phyloP scores from a whole-genome alignment of 2,888 invertebrate genomes.

The Drosophila diplacantha region DNA sequence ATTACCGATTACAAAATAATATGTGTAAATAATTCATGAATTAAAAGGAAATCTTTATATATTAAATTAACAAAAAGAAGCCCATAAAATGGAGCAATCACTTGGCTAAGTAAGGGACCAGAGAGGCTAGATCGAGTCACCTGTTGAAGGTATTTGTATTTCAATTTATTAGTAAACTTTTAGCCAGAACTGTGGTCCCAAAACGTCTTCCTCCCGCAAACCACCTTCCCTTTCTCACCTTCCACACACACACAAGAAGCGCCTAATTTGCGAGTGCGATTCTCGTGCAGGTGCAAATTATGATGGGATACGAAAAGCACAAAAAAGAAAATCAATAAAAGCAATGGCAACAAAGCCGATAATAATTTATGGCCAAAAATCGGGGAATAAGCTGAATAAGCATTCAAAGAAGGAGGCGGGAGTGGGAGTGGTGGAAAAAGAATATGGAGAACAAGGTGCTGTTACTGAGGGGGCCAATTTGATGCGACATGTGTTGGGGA shows the following conservation, averaged over 20 bases:
- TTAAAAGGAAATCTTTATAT: no score
- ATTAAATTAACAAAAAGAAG: no score
- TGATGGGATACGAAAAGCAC: conserved; percentile 36
- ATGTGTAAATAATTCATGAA: no score
- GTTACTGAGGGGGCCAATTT: conserved; percentile 26
- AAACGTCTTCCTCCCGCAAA: conserved; percentile 1
- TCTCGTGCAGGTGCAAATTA: conserved; percentile 61
- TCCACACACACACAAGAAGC: conserved; percentile 33
- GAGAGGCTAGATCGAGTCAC: no score
- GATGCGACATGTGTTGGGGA: conserved; percentile 46
- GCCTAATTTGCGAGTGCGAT: conserved; percentile 57
- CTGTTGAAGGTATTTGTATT: no score
- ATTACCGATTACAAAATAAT: no score
- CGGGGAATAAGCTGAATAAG: conserved; percentile 25
- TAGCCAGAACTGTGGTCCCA: conserved; percentile 9
- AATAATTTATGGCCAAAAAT: conserved; percentile 30
- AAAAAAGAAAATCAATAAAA: conserved; percentile 12
- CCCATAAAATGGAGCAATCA: no score
- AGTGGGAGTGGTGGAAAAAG: background rate
- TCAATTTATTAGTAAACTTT: background rate
- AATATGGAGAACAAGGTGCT: conserved; percentile 10
- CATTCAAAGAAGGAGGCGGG: background rate
- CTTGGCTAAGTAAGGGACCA: no score
- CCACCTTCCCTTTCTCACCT: no score
- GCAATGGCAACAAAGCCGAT: conserved; percentile 19